Percentiles rank a stretch among this genome's conserved stretches.
These are phyloP conservation scores for Colletes collaris DNA, from an alignment of 2,888 invertebrate species.

Conservation along the genomic window DNA sequence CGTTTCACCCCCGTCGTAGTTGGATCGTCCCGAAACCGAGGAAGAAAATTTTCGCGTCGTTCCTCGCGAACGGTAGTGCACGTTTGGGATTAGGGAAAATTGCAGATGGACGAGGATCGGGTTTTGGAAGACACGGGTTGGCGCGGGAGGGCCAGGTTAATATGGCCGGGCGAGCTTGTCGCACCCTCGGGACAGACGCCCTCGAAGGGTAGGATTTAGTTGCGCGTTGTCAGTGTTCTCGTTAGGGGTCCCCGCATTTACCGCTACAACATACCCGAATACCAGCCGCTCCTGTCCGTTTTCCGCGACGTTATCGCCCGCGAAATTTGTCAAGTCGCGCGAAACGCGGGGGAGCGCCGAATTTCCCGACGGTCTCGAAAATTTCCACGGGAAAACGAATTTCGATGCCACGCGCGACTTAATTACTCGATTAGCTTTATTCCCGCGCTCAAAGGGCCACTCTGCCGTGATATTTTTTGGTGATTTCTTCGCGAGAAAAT, in stretches of 20 bases:
- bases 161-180: constrained; percentile 59
- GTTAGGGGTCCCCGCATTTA: constrained; percentile 54
- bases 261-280: constrained; percentile 16
- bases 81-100: not conserved
- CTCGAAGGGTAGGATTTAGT: constrained; percentile 41
- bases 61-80: not conserved
- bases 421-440: constrained; percentile 2
- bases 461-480: too few species aligned
- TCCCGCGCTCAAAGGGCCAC: not conserved
- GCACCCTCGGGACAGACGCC: constrained; percentile 55
- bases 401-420: not conserved
- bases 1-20: too few species aligned
- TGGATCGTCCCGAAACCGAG: too few species aligned
- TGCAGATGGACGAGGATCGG: not conserved
- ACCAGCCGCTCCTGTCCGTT: not conserved
- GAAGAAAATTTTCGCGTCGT: not conserved
- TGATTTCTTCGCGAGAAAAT: too few species aligned
- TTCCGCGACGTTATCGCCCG: constrained; percentile 5
- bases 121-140: constrained; percentile 5
- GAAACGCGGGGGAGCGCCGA: not conserved
- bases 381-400: not conserved
- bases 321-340: not conserved
- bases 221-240: constrained; percentile 54
- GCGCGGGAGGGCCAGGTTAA: constrained; percentile 46
- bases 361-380: not conserved